These are phyloP conservation scores for Hyposoter didymator DNA, from an alignment of 2,888 invertebrate species.

Conservation along the genomic window DNA sequence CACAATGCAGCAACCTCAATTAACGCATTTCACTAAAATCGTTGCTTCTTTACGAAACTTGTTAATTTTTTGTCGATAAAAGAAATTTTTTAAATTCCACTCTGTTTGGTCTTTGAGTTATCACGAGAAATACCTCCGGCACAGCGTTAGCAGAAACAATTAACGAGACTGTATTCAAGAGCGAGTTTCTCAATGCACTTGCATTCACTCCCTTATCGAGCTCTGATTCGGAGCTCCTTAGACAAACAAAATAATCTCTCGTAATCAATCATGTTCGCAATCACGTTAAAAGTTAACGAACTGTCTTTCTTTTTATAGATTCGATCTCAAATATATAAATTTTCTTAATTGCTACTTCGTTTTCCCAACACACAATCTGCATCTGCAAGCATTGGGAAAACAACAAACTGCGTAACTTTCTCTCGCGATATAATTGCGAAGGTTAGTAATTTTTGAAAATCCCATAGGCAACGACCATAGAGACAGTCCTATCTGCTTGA, in stretches of 20 bases:
- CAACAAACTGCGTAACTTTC: neutral
- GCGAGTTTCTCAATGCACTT: neutral
- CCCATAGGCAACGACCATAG: neutral
- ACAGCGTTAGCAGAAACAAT: neutral
- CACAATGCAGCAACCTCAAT: neutral
- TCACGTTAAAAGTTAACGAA: neutral
- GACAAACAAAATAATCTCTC: neutral
- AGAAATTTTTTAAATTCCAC: neutral
- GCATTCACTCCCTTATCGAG: neutral
- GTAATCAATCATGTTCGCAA: neutral
- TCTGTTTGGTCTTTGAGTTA: neutral
- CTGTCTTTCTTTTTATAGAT: neutral
- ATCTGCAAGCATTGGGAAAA: neutral
- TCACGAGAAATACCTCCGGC: neutral
- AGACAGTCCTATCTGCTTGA: slow-evolving; percentile 8
- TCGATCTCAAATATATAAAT: neutral
- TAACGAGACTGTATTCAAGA: neutral
- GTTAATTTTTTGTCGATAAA: neutral
- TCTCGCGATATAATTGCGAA: neutral
- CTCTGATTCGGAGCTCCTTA: neutral
- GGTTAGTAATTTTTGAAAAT: neutral
- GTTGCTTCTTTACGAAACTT: neutral
- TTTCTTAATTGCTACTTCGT: neutral
- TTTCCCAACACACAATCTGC: neutral
- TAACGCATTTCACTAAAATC: slow-evolving; percentile 10